Base-by-base conservation (phyloP, 2,888 invertebrate species). In the Drosophila neotestacea region DNA sequence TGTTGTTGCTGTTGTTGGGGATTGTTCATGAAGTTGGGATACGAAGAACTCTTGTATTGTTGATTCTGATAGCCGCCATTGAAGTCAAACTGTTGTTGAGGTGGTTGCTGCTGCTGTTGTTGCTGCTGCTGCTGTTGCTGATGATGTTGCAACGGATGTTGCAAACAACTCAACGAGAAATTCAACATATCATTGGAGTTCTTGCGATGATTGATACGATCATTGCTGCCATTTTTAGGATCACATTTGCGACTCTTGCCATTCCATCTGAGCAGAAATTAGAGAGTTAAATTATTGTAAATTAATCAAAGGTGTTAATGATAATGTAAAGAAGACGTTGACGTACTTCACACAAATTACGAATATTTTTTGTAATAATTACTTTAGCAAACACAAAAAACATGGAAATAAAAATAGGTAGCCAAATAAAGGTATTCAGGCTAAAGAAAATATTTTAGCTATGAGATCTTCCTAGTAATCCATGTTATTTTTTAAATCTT, bases 21-120 rank as follows among this genome's bases (percentile, higher is more conserved):
- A 73, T 82, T 87, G 60, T 78, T 90, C 65, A 90, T 87, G 62
- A 92, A 92, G 77, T 82, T 92, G 46, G 92, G 92, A 80, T 92
- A 92, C 11, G 92, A 91, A 47, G 92, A 91, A 73, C 91, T 92
- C 77, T 92, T 92, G 68, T 91, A 90, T 63, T 91, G 91, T 47
- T 86, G 87, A 38, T 82, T 70, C 64, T 77, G 87, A 63, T 85
- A 85, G 28, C 90, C 88, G 36, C 85, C 85, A 52, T 80, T 88
- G 32, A 70, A 87, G 32, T 86, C 85, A 54, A 77, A 83, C 54
- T 86, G 84, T 32, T 73, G 76, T 7, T 22, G 52, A 6, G 41
- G 51, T 4, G 41, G 63, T n/a, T 65, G 77, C 60, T 70, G 63
- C 9, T 69, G 77, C 16, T 63, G 75, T 27, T 79, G 79, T 42